Conservation (phyloP, 2,797 vertebrate species). For the Microcaecilia unicolor region DNA sequence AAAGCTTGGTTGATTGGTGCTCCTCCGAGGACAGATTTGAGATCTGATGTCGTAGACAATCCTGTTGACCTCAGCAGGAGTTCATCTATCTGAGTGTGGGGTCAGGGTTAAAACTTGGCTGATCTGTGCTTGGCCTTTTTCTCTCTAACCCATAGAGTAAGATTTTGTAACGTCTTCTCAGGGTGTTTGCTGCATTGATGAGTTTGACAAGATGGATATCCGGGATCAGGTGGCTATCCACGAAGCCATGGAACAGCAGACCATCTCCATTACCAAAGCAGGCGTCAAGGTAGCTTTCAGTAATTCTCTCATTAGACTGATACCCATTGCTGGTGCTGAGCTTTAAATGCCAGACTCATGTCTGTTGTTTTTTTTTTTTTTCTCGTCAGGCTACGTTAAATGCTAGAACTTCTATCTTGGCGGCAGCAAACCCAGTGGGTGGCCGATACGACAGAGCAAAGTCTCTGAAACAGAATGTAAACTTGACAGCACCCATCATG, state of each 20-base stretch:
- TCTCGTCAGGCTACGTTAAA: constrained; percentile 83
- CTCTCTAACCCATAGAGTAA: too few relatives aligned
- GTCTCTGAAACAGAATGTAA: constrained; percentile 94
- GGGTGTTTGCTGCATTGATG: constrained; percentile 97
- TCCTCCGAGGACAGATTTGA: too few relatives aligned
- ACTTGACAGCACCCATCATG: constrained; percentile 93
- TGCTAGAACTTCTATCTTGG: constrained; percentile 93
- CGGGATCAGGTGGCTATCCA: constrained; percentile 97
- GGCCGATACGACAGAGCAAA: constrained; percentile 93
- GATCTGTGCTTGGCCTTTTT: too few relatives aligned
- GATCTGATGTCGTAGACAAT: too few relatives aligned
- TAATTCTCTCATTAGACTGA: too few relatives aligned
- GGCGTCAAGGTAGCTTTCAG: constrained; percentile 83
- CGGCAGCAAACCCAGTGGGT: constrained; percentile 86
- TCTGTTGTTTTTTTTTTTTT: background rate
- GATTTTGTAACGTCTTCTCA: too few relatives aligned
- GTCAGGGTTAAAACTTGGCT: too few relatives aligned
- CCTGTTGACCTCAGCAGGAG: too few relatives aligned
- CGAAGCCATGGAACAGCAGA: constrained; percentile 98
- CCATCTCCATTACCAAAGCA: constrained; percentile 97
- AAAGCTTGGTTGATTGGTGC: too few relatives aligned
- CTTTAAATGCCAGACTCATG: background rate
- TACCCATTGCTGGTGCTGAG: too few relatives aligned
- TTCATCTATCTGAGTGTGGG: too few relatives aligned
- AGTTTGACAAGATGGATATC: constrained; percentile 96